Evolutionary conservation across 2,113 vertebrate species (phyloP).

Genomic region (Xiphorhynchus elegans): DNA sequence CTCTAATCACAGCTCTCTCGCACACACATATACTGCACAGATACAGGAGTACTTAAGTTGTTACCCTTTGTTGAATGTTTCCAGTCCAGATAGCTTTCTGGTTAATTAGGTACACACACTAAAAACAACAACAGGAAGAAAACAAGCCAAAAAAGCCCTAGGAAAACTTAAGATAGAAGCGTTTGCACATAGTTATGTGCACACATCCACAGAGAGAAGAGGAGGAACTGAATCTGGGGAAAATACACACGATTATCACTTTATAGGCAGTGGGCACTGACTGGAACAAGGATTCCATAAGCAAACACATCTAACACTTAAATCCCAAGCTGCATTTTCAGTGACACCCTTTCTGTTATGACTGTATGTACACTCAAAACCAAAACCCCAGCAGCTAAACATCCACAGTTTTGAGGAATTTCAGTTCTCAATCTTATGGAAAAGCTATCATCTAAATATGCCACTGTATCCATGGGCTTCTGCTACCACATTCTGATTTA

Average conservation of each 20-base stretch:
- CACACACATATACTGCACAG: background rate
- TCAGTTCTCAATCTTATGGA: background rate
- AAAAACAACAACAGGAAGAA: background rate
- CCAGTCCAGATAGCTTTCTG: background rate
- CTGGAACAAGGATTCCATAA: background rate
- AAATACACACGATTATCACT: background rate
- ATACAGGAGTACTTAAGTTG: background rate
- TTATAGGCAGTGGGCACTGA: background rate
- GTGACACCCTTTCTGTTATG: background rate
- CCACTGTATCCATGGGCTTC: conserved; percentile 48
- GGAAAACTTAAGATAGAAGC: background rate
- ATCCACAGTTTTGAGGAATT: background rate
- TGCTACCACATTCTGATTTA: conserved; percentile 63
- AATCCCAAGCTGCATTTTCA: background rate
- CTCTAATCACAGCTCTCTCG: background rate
- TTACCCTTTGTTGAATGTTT: background rate
- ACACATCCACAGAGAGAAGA: background rate
- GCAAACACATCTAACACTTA: background rate
- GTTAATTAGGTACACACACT: background rate
- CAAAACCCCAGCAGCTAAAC: background rate
- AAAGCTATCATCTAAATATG: conserved; percentile 46
- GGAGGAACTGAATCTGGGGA: background rate
- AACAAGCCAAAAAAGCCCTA: background rate
- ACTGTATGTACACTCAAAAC: background rate
- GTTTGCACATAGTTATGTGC: background rate